Evolutionary conservation across 2,113 vertebrate species (phyloP).

Genomic region (Hyaena hyaena): DNA sequence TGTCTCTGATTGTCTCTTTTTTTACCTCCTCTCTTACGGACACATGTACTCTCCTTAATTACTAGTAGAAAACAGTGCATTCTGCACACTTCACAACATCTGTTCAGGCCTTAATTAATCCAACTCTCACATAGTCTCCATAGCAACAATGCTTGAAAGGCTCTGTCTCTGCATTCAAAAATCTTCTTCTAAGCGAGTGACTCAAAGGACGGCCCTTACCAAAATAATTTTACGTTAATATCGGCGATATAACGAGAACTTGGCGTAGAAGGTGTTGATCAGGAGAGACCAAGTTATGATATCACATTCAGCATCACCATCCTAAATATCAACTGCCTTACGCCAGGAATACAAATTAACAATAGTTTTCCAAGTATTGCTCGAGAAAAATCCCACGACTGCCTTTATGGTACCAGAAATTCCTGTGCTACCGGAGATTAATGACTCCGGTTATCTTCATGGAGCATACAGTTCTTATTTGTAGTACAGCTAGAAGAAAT

Average conservation of each 20-base stretch:
- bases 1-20: conserved; percentile 29
- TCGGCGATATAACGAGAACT: conserved; percentile 56
- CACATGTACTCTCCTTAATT: conserved; percentile 72
- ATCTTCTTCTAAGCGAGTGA: conserved; percentile 77
- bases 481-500: conserved; percentile 37
- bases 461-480: background rate
- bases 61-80: conserved; percentile 80
- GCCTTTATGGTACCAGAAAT: conserved; percentile 31
- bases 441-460: background rate
- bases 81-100: conserved; percentile 82
- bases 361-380: conserved; percentile 39
- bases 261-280: conserved; percentile 9
- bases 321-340: conserved; percentile 8
- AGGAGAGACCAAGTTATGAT: conserved; percentile 42
- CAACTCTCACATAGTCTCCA: conserved; percentile 74
- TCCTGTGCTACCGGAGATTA: background rate
- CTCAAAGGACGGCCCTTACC: conserved; percentile 73
- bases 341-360: background rate
- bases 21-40: background rate
- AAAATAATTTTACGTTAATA: conserved; percentile 67
- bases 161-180: conserved; percentile 73
- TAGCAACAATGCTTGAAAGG: conserved; percentile 83
- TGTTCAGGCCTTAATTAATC: conserved; percentile 86
- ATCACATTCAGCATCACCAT: conserved; percentile 49
- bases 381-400: background rate